These are phyloP conservation scores for Drosophila barbarae DNA, from an alignment of 2,888 invertebrate species.

Conservation along the genomic window DNA sequence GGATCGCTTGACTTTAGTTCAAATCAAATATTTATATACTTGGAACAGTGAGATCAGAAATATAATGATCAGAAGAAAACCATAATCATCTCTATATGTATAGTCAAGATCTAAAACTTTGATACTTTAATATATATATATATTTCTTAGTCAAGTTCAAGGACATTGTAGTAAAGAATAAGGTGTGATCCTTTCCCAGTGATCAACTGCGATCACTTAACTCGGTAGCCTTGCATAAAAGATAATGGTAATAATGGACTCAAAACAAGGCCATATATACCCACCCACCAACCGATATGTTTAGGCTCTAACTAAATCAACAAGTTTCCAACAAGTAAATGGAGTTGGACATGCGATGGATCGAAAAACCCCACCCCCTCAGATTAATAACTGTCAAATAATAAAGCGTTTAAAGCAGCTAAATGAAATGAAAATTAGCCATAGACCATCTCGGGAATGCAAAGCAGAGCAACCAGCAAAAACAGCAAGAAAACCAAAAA, in stretches of 20 bases:
- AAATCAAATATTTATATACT: background rate
- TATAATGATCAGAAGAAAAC: background rate
- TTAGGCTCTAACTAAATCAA: constrained; percentile 6
- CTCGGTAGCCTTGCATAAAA: no score
- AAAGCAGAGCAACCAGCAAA: background rate
- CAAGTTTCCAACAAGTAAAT: constrained; percentile 1
- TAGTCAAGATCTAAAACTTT: background rate
- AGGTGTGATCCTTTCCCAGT: no score
- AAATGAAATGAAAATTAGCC: constrained; percentile 37
- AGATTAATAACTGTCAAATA: constrained; percentile 31
- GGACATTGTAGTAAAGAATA: background rate
- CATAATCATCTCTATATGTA: background rate
- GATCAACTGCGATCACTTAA: no score
- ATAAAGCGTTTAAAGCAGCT: constrained; percentile 35
- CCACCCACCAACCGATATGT: background rate
- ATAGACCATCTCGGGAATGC: constrained; percentile 4
- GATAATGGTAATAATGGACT: no score
- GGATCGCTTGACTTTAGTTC: background rate
- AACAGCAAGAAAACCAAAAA: background rate
- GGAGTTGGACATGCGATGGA: constrained; percentile 9
- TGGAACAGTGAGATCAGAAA: no score
- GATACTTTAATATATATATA: background rate
- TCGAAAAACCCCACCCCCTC: background rate
- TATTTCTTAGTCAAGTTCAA: no score
- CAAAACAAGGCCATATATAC: background rate